Evolutionary conservation across 2,797 vertebrate species (phyloP).

Genomic region (Dromococcyx pavoninus): DNA sequence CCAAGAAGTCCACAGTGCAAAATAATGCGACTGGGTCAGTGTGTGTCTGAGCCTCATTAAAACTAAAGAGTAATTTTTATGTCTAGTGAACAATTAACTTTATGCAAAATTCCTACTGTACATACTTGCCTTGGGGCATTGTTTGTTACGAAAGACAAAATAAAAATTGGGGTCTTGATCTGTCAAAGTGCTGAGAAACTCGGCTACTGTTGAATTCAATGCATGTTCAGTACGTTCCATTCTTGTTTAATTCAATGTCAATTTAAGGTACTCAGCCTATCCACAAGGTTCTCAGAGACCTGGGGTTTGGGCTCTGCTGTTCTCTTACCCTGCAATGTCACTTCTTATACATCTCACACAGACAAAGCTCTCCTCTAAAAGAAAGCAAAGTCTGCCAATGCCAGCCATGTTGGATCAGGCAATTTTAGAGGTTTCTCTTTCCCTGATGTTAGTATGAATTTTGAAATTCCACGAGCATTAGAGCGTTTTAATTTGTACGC

Average conservation of each 20-base stretch:
- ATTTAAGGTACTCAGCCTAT: background rate
- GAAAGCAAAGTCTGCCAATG: background rate
- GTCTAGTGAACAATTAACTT: slow-evolving; percentile 42
- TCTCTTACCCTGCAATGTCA: background rate
- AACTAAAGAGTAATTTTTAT: slow-evolving; percentile 15
- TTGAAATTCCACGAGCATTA: slow-evolving; percentile 9
- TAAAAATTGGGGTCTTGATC: slow-evolving; percentile 44
- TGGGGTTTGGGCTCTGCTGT: background rate
- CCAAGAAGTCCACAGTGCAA: background rate
- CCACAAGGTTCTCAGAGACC: background rate
- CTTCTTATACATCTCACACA: background rate
- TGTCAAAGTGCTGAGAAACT: slow-evolving; percentile 28
- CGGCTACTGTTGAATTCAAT: background rate
- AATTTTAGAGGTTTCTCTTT: background rate
- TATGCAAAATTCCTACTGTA: slow-evolving; percentile 7
- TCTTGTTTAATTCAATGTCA: slow-evolving; percentile 42
- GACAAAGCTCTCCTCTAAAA: background rate
- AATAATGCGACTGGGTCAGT: background rate
- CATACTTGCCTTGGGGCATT: slow-evolving; percentile 6
- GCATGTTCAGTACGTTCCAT: background rate
- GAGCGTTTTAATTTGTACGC: slow-evolving; percentile 33
- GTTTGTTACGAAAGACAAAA: slow-evolving; percentile 51
- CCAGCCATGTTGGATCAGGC: background rate
- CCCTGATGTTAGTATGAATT: background rate
- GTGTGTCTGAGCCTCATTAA: slow-evolving; percentile 3